Evolutionary conservation across 2,113 vertebrate genomes (phyloP).

Genomic region (Symphodus melops): DNA sequence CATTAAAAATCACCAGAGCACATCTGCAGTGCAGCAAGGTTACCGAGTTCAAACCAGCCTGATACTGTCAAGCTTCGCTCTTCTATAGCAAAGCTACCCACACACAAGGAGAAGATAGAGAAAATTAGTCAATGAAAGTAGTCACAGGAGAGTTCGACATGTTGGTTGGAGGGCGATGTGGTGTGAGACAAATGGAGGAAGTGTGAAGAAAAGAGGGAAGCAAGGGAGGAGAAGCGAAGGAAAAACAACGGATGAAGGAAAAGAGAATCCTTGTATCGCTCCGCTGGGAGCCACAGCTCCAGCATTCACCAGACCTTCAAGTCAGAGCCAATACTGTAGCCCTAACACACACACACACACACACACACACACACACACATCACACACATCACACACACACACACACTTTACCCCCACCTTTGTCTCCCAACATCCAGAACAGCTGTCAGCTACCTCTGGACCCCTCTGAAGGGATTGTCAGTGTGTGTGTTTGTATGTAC

Average conservation of each 20-base stretch:
- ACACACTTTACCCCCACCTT: constrained; percentile 24
- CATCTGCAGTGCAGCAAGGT: constrained; percentile 62
- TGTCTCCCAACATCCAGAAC: constrained; percentile 46
- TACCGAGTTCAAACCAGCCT: constrained; percentile 47
- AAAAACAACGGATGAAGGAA: constrained; percentile 40
- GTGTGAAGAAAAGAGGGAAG: constrained; percentile 4
- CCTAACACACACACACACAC: constrained; percentile 27
- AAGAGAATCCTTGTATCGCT: constrained; percentile 49
- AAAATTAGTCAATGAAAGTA: constrained; percentile 54
- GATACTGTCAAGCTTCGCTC: constrained; percentile 39
- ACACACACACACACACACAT: constrained; percentile 15
- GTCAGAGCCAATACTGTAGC: constrained; percentile 52
- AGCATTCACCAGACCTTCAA: constrained; percentile 57
- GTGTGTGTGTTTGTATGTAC: constrained; percentile 18
- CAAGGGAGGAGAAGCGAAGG: neutral
- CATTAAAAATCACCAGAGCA: constrained; percentile 46
- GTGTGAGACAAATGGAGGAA: constrained; percentile 46
- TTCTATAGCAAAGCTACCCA: constrained; percentile 21
- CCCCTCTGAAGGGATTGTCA: constrained; percentile 23
- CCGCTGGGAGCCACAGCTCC: constrained; percentile 59
- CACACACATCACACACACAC: constrained; percentile 14
- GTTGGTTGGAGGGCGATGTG: constrained; percentile 37
- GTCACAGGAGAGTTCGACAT: constrained; percentile 43
- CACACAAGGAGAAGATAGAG: neutral
- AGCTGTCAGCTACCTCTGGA: constrained; percentile 70